Conservation (phyloP, 35 echinoderm and acorn worm genomes). For the Ophiothrix spiculata region DNA sequence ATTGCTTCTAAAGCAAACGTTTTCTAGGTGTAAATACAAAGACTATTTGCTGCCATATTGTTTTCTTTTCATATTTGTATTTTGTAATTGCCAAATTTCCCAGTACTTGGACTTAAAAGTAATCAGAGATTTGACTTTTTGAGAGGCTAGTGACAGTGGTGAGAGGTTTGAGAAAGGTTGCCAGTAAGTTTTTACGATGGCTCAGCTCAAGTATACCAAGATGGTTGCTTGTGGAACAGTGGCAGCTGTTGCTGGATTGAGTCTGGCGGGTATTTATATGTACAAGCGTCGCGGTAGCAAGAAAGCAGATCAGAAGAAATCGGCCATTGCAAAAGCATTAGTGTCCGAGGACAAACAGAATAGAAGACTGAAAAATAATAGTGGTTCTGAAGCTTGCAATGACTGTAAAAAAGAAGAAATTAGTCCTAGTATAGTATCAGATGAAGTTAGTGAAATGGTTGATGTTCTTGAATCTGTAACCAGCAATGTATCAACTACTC, state of each 20-base stretch:
- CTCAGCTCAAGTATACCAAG: slow-evolving; percentile 83
- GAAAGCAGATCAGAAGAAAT: slow-evolving; percentile 13
- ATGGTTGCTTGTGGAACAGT: slow-evolving; percentile 77
- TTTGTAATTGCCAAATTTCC: background rate
- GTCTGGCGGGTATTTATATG: slow-evolving; percentile 54
- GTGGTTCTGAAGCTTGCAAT: background rate
- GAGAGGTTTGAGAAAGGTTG: background rate
- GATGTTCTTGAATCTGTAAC: background rate
- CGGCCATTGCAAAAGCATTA: background rate
- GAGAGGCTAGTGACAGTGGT: background rate
- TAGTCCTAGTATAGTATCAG: background rate
- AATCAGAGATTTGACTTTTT: background rate
- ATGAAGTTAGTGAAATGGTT: background rate
- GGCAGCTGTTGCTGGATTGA: slow-evolving; percentile 41
- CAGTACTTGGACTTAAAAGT: background rate
- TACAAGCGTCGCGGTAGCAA: slow-evolving; percentile 49
- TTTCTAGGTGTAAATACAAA: no score
- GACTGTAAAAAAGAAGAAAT: slow-evolving; percentile 2
- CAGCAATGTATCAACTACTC: background rate
- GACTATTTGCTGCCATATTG: no score
- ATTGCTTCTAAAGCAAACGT: no score
- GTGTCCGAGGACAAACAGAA: slow-evolving; percentile 27
- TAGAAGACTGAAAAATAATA: background rate
- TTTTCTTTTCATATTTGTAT: no score
- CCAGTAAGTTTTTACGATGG: slow-evolving; percentile 44